Base-by-base conservation (phyloP, 1,140 invertebrate genomes). In the Nasonia vitripennis region DNA sequence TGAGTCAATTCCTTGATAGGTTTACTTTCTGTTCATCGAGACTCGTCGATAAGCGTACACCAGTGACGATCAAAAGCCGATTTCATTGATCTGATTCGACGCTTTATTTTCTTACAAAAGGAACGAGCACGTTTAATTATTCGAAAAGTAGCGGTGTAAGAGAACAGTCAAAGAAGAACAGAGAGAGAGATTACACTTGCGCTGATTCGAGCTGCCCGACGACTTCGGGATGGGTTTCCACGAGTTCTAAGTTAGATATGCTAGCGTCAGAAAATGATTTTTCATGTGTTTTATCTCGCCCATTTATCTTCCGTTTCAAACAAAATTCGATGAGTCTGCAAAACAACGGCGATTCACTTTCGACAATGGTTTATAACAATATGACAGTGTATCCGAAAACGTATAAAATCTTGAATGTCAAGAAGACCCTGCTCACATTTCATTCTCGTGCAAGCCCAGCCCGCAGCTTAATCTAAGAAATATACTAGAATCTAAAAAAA, bases 121-220 rank as follows among this genome's bases (percentile, higher is more conserved):
- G 17, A 20, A 7, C 6, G 55, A 62, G 17, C 55, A 62, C 55
- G 17, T 62, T n/a, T 20, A 62, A 62, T 62, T n/a, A n/a, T n/a
- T n/a, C n/a, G 5, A n/a, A 62, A 20, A 20, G 55, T 9, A 62
- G 55, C 20, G 20, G 7, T 62, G 55, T 62, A n/a, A 78, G 27
- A 78, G 11, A 78, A 78, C 20, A 17, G 80, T 51, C 81, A 77
- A 85, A 80, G 83, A 85, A 67, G 70, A 80, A 86, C 83, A 80
- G 41, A 83, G 27, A 27, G 27, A 27, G 27, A 27, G 27, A 27
- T 27, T 80, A 83, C n/a, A 68, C 34, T 86, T 87, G 78, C 68
- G 55, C 70, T 45, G 83, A 89, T 85, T 91, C 90, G 90, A 90
- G 90, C 91, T 85, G 87, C 88, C 89, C 89, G 86, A 88, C 86